Percentiles rank a stretch among this genome's conserved stretches.
Evolutionary conservation across 1,140 invertebrate genomes (phyloP).

Genomic region (Drosophila obscura): DNA sequence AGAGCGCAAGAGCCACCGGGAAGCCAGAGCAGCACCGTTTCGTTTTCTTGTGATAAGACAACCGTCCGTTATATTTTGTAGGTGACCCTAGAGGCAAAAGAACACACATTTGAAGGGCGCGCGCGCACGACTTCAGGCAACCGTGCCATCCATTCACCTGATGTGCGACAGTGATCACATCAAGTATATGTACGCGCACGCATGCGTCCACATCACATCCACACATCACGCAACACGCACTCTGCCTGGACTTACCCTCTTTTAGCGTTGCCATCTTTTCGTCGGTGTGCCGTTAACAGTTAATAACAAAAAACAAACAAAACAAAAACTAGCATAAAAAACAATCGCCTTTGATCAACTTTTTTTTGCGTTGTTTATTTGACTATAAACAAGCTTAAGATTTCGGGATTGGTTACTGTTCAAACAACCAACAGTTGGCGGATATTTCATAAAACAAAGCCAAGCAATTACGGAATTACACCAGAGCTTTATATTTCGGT

Average conservation of each 20-base stretch:
- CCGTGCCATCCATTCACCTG: constrained; percentile 23
- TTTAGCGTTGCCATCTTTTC: constrained; percentile 36
- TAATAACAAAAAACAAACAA: background rate
- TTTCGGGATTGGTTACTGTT: too few relatives aligned
- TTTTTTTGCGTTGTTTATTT: constrained; percentile 8
- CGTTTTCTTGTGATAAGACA: constrained; percentile 57
- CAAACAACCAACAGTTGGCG: too few relatives aligned
- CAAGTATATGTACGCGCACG: constrained; percentile 6
- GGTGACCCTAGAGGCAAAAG: constrained; percentile 66
- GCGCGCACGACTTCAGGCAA: background rate
- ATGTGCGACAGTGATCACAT: constrained; percentile 22
- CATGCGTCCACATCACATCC: background rate
- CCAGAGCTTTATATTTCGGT: background rate
- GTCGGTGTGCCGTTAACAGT: background rate
- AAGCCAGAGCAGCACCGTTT: constrained; percentile 49
- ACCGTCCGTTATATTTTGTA: constrained; percentile 54
- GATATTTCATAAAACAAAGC: too few relatives aligned
- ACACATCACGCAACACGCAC: background rate
- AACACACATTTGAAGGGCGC: constrained; percentile 68
- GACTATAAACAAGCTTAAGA: too few relatives aligned
- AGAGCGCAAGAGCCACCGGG: constrained; percentile 37
- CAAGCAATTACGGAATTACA: too few relatives aligned
- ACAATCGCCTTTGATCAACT: background rate
- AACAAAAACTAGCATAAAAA: background rate
- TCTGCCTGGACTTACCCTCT: constrained; percentile 31